Evolutionary conservation across 37 sponge, comb jelly and placozoan species (phyloP).

Genomic region (Halisarca cf. caerulea): DNA sequence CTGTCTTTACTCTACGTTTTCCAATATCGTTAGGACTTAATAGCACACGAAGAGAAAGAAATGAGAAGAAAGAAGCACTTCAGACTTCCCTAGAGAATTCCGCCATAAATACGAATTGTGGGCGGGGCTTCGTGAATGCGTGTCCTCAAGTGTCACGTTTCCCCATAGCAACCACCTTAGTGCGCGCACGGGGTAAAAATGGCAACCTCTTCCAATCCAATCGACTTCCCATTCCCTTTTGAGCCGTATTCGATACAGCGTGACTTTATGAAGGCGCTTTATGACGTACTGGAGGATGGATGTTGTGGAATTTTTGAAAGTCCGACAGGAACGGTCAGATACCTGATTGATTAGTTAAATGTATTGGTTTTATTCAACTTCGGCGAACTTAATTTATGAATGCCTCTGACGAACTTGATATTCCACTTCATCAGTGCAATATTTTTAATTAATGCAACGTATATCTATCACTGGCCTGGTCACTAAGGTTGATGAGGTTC

Average conservation of each 20-base stretch:
- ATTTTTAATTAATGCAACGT: no score
- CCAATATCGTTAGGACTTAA: no score
- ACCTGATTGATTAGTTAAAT: no score
- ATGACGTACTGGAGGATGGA: conserved; percentile 77
- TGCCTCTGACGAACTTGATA: no score
- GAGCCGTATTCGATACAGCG: conserved; percentile 89
- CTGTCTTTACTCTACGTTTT: no score
- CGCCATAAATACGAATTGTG: not conserved
- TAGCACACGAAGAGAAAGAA: no score
- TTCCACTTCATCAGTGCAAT: no score
- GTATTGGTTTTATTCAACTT: no score
- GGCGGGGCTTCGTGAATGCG: not conserved
- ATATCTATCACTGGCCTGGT: no score
- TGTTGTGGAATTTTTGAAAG: conserved; percentile 96
- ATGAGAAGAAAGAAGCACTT: no score
- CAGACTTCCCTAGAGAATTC: not conserved
- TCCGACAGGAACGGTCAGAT: conserved; percentile 99
- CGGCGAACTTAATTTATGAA: no score
- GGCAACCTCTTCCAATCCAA: conserved; percentile 41
- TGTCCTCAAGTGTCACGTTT: not conserved
- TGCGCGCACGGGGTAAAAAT: not conserved
- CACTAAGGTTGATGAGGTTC: no score
- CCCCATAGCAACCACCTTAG: not conserved
- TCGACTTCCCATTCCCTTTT: conserved; percentile 92
- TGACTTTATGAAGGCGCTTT: conserved; percentile 90